These are phyloP conservation scores for Tricholaema leucomelas DNA, from an alignment of 2,113 vertebrate genomes.

Conservation along the genomic window DNA sequence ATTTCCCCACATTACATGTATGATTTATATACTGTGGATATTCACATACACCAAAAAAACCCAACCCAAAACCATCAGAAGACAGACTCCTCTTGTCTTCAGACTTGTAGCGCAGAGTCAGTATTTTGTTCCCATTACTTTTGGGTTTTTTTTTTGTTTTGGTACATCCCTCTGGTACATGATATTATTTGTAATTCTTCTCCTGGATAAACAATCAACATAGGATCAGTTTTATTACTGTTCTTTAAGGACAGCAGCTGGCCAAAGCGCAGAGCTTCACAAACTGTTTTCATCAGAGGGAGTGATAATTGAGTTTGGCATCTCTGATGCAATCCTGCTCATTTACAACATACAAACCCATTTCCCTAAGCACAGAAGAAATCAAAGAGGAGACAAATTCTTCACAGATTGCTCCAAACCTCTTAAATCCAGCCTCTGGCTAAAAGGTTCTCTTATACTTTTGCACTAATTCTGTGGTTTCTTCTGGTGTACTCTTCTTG, in stretches of 20 bases:
- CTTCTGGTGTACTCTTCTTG: not conserved
- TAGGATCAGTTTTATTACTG: not conserved
- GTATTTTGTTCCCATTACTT: not conserved
- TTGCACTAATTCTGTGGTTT: not conserved
- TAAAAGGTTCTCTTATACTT: not conserved
- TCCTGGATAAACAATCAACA: not conserved
- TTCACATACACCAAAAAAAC: not conserved
- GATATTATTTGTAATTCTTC: not conserved
- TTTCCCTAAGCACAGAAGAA: constrained; percentile 7
- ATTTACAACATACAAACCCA: not conserved
- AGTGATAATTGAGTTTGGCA: not conserved
- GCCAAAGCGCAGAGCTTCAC: not conserved
- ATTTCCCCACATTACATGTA: not conserved
- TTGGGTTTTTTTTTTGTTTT: not conserved
- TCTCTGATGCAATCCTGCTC: constrained; percentile 8
- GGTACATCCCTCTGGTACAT: not conserved
- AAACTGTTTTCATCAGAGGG: not conserved
- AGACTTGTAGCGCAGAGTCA: not conserved
- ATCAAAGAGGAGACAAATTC: constrained; percentile 18
- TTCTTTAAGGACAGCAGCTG: not conserved
- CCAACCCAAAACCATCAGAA: not conserved
- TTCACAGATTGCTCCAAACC: not conserved
- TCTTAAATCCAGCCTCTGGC: not conserved
- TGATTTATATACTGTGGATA: not conserved
- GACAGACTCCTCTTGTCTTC: not conserved